Conservation (phyloP, 2,113 vertebrate genomes). For the Tragelaphus scriptus region DNA sequence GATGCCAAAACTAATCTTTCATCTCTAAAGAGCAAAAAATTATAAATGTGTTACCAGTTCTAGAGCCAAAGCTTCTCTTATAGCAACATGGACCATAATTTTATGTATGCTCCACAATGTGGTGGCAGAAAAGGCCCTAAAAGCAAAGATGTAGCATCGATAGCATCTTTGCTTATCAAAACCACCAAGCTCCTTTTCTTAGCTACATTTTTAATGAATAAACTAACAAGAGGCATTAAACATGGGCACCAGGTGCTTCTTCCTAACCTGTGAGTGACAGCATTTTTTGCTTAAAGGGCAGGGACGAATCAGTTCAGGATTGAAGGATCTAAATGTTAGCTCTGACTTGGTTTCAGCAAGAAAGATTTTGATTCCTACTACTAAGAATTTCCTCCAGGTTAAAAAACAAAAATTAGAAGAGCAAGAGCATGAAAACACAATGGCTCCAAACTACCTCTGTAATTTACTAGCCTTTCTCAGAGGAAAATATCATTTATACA, state of each 20-base stretch:
- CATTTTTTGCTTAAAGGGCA: neutral
- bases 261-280: neutral
- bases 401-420: neutral
- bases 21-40: neutral
- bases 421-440: neutral
- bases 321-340: neutral
- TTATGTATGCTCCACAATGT: neutral
- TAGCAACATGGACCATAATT: neutral
- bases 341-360: slow-evolving; percentile 12
- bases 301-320: neutral
- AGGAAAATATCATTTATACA: neutral
- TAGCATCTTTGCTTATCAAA: neutral
- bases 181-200: neutral
- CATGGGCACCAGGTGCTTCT: neutral
- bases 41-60: neutral
- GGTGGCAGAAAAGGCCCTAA: neutral
- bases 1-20: neutral
- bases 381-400: neutral
- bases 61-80: neutral
- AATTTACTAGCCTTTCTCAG: neutral
- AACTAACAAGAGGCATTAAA: neutral
- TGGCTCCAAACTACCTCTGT: neutral
- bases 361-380: neutral
- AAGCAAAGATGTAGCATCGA: neutral
- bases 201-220: neutral